phyloP scores from a whole-genome alignment of 2,888 invertebrate genomes.

The Isotomurus palustris region DNA sequence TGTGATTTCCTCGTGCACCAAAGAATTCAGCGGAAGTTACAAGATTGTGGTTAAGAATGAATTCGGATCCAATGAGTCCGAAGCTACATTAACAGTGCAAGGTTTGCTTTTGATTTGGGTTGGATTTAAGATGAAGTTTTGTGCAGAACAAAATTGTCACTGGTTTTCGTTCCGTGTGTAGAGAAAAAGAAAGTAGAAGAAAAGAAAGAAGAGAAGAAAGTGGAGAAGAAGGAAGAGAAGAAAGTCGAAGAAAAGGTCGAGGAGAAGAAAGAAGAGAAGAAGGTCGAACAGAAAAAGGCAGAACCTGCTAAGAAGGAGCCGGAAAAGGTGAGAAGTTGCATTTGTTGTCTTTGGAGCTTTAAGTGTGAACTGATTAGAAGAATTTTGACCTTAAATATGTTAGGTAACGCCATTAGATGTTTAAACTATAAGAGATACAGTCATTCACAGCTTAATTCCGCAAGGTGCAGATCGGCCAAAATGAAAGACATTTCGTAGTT shows the following conservation, averaged over 20 bases:
- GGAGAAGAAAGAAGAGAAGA: constrained; percentile 37
- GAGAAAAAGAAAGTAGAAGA: constrained; percentile 36
- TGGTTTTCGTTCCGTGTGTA: constrained; percentile 40
- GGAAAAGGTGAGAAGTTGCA: too few species aligned
- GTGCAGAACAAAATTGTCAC: background rate
- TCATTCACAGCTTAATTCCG: too few species aligned
- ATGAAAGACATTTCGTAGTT: too few species aligned
- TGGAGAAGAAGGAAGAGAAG: constrained; percentile 45
- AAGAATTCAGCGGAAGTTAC: constrained; percentile 73
- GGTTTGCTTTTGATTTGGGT: constrained; percentile 48
- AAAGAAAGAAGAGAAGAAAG: constrained; percentile 44
- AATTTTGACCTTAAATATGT: too few species aligned
- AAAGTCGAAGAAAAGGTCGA: constrained; percentile 22
- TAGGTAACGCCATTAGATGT: too few species aligned
- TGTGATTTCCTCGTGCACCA: constrained; percentile 68
- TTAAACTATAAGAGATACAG: too few species aligned
- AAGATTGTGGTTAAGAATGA: constrained; percentile 84
- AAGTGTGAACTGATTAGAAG: too few species aligned
- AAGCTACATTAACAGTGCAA: constrained; percentile 75
- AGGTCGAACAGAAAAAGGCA: constrained; percentile 49
- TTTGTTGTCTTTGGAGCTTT: too few species aligned
- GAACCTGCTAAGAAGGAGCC: constrained; percentile 13
- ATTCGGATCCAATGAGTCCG: constrained; percentile 81
- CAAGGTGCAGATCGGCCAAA: too few species aligned
- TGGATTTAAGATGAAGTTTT: background rate